Conservation (phyloP, 2,888 invertebrate genomes). For the Sinodicranocentrus sp. region DNA sequence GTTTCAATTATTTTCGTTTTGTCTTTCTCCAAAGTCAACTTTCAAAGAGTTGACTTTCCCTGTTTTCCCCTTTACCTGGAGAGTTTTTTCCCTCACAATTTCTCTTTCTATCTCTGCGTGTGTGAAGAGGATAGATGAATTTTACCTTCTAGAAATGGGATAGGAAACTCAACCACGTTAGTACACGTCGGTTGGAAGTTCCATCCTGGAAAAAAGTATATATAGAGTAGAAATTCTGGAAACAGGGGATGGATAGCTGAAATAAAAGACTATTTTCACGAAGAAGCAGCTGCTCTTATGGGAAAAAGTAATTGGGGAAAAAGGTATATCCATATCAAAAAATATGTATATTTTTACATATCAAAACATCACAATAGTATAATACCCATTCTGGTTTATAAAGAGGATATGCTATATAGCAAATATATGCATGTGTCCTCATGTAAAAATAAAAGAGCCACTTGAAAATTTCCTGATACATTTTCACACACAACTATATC, state of each 20-base stretch:
- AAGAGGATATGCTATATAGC: not conserved
- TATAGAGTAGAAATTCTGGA: too few species aligned
- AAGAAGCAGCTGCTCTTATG: slow-evolving; percentile 4
- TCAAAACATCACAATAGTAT: not conserved
- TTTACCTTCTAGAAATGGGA: too few species aligned
- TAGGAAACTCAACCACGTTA: too few species aligned
- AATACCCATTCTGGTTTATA: not conserved
- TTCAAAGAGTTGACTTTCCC: not conserved
- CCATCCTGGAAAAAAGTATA: not conserved
- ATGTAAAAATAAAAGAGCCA: slow-evolving; percentile 19
- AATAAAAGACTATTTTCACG: not conserved
- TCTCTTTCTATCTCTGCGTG: too few species aligned
- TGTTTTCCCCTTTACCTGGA: not conserved
- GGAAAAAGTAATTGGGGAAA: not conserved
- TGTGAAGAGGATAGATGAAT: too few species aligned
- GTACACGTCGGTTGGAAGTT: not conserved
- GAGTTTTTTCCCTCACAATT: too few species aligned
- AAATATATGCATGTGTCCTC: not conserved
- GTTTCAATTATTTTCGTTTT: not conserved
- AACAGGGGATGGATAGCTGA: not conserved
- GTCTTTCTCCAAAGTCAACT: slow-evolving; percentile 3
- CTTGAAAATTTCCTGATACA: slow-evolving; percentile 10
- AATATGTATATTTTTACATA: not conserved
- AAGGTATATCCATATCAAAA: not conserved
- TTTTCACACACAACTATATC: not conserved